Evolutionary conservation across 2,888 invertebrate genomes (phyloP).

Genomic region (Sinohyriopsis cumingii): DNA sequence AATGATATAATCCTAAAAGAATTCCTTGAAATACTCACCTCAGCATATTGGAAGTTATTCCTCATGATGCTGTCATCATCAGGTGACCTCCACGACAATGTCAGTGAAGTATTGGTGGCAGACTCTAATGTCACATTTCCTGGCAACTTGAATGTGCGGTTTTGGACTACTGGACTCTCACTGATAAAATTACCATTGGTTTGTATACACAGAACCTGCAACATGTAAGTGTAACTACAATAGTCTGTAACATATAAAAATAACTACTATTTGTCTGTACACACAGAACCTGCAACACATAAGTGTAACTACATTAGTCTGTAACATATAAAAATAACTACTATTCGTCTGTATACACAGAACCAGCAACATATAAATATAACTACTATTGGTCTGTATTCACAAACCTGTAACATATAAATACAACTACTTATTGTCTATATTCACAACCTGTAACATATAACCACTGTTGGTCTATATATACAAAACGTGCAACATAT

Average conservation of each 20-base stretch:
- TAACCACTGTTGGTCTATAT: slow-evolving; percentile 82
- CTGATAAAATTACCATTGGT: slow-evolving; percentile 36
- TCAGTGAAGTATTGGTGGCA: slow-evolving; percentile 74
- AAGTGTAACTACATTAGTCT: neutral
- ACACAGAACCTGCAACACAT: too few relatives aligned
- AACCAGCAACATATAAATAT: slow-evolving; percentile 33
- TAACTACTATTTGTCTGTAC: too few relatives aligned
- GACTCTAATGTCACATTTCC: slow-evolving; percentile 76
- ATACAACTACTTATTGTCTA: slow-evolving; percentile 73
- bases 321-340: neutral
- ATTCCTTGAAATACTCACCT: too few relatives aligned
- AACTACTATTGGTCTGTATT: slow-evolving; percentile 66
- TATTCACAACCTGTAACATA: slow-evolving; percentile 66
- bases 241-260: neutral
- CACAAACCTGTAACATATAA: slow-evolving; percentile 79
- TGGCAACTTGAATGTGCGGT: slow-evolving; percentile 84
- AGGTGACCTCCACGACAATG: slow-evolving; percentile 81
- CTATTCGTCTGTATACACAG: neutral
- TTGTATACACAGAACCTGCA: slow-evolving; percentile 51
- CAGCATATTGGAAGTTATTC: slow-evolving; percentile 42
- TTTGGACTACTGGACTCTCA: slow-evolving; percentile 77
- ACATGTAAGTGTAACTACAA: neutral
- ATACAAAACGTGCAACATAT: slow-evolving; percentile 75
- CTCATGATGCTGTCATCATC: slow-evolving; percentile 71
- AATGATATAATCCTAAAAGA: too few relatives aligned